phyloP scores from a whole-genome alignment of 2,888 invertebrate species.

The Ischnura elegans region DNA sequence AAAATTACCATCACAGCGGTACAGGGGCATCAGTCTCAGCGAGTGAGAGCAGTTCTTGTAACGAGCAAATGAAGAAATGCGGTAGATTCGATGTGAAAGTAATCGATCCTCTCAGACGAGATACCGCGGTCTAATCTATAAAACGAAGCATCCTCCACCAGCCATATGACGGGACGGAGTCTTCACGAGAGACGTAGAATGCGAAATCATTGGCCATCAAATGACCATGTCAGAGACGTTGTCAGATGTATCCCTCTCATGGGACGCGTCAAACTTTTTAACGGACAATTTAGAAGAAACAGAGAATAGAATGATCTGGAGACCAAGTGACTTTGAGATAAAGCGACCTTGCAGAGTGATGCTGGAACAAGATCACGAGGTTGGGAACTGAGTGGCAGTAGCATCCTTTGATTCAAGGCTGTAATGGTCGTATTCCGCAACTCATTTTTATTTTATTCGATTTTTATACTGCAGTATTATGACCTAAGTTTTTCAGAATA shows the following conservation, averaged over 20 bases:
- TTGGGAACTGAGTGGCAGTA: neutral
- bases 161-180: neutral
- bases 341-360: neutral
- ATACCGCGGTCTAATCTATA: neutral
- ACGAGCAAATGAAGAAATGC: neutral
- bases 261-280: neutral
- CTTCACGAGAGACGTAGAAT: neutral
- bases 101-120: neutral
- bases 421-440: too few species aligned
- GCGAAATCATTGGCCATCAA: conserved; percentile 16
- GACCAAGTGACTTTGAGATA: neutral
- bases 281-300: neutral
- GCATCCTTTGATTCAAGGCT: too few species aligned
- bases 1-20: neutral
- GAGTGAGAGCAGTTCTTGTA: neutral
- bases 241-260: neutral
- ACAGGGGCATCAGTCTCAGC: neutral
- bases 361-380: too few species aligned
- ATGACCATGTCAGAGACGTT: conserved; percentile 8
- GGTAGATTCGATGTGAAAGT: neutral
- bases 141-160: neutral
- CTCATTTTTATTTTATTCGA: too few species aligned
- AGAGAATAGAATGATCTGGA: neutral
- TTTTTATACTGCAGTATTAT: too few species aligned
- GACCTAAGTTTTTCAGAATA: too few species aligned